These are phyloP conservation scores for Acrocephalus kingi DNA, from an alignment of 2,113 vertebrate genomes.

Conservation along the genomic window DNA sequence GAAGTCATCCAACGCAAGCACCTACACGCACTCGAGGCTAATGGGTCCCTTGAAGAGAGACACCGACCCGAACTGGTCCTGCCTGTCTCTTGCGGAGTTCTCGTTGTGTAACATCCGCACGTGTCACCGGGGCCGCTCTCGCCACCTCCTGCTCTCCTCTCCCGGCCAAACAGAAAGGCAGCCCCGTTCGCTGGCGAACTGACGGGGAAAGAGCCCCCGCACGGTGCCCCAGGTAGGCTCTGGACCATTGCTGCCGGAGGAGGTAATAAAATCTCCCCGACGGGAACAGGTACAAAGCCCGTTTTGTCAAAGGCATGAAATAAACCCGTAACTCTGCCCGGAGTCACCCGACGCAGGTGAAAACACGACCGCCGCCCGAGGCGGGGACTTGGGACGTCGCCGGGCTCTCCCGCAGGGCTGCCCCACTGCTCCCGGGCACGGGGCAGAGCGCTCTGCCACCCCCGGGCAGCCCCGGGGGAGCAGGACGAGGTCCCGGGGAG, in stretches of 20 bases:
- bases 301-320: neutral
- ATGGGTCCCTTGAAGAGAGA: neutral
- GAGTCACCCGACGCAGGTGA: accelerated
- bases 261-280: neutral
- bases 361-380: too few relatives aligned
- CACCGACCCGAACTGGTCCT: constrained; percentile 1
- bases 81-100: neutral
- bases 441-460: neutral
- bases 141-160: neutral
- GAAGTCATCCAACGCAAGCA: neutral
- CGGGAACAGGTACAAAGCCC: neutral
- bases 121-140: neutral
- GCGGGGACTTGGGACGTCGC: neutral
- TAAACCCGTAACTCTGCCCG: neutral
- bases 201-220: too few relatives aligned
- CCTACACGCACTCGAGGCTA: neutral
- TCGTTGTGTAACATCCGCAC: neutral
- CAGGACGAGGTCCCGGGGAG: too few relatives aligned
- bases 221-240: accelerated
- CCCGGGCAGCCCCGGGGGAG: neutral
- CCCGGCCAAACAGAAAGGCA: neutral
- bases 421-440: neutral
- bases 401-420: neutral
- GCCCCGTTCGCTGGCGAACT: accelerated
- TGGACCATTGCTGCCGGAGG: neutral